These are phyloP conservation scores for Tympanuchus pallidicinctus DNA, from an alignment of 2,113 vertebrate genomes.

Conservation along the genomic window DNA sequence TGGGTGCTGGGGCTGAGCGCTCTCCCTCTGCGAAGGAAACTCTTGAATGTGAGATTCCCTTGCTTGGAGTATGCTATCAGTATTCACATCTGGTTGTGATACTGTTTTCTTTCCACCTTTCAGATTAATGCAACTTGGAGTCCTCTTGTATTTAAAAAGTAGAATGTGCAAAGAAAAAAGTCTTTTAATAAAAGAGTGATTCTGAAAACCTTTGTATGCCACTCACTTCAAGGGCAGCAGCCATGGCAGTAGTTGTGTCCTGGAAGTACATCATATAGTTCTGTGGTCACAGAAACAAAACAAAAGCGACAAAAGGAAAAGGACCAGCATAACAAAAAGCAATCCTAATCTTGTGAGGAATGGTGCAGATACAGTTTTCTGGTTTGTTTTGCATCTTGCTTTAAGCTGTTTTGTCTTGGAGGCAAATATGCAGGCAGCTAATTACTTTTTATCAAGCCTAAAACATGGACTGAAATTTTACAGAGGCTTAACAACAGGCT, in stretches of 20 bases:
- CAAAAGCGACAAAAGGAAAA: too few species aligned
- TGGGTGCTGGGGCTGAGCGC: background rate
- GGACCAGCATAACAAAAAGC: constrained; percentile 7
- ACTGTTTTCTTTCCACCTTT: background rate
- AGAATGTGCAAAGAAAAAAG: background rate
- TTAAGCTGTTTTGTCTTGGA: background rate
- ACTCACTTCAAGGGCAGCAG: constrained; percentile 76
- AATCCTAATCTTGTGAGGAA: constrained; percentile 70
- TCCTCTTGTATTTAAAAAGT: background rate
- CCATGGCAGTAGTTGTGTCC: constrained; percentile 59
- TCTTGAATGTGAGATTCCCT: background rate
- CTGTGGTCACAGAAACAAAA: constrained; percentile 24
- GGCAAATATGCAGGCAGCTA: background rate
- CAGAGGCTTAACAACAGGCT: background rate
- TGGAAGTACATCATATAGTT: constrained; percentile 28
- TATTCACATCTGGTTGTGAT: fast-evolving
- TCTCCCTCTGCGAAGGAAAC: background rate
- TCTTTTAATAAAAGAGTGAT: fast-evolving
- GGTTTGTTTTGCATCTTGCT: background rate
- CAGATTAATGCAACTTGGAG: background rate
- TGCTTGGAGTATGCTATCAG: background rate
- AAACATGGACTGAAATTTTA: background rate
- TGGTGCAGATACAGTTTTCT: constrained; percentile 25
- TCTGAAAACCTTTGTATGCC: constrained; percentile 27
- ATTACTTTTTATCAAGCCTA: background rate